Percentiles rank a stretch among this genome's conserved stretches.
phyloP scores from a whole-genome alignment of 1,140 invertebrate genomes.

The Antheraea pernyi region DNA sequence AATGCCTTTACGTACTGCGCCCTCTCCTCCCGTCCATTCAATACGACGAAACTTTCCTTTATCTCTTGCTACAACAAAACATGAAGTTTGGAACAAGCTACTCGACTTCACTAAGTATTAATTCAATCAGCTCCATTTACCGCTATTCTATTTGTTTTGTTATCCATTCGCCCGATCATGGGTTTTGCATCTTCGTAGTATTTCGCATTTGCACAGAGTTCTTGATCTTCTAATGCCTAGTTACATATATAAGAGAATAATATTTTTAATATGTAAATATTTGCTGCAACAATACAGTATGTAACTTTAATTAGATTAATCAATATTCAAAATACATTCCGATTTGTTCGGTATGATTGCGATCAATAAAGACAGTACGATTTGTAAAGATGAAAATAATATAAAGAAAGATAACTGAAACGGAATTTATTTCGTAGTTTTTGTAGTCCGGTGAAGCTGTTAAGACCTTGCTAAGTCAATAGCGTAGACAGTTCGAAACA shows the following conservation, averaged over 20 bases:
- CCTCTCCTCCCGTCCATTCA: conserved; percentile 38
- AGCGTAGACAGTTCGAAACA: too few species aligned
- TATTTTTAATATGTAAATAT: too few species aligned
- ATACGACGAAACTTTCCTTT: conserved; percentile 65
- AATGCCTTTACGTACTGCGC: conserved; percentile 51
- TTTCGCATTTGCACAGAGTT: conserved; percentile 33
- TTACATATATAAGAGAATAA: not conserved
- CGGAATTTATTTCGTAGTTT: too few species aligned
- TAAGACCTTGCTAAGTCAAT: too few species aligned
- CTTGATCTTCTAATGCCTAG: conserved; percentile 47
- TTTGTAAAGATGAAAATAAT: too few species aligned
- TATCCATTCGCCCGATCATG: conserved; percentile 47
- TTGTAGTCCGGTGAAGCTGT: too few species aligned
- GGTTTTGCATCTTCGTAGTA: conserved; percentile 54
- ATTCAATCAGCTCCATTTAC: conserved; percentile 35
- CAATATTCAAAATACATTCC: too few species aligned
- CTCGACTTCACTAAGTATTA: conserved; percentile 13
- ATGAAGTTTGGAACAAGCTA: conserved; percentile 9
- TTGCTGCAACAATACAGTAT: too few species aligned
- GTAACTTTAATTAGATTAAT: too few species aligned
- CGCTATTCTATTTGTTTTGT: conserved; percentile 60
- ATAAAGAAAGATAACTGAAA: too few species aligned
- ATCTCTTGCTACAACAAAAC: conserved; percentile 58
- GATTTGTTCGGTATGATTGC: too few species aligned
- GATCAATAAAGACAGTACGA: too few species aligned